Base-by-base conservation (phyloP, 2,113 vertebrate genomes). In the Bujurquina vittata region DNA sequence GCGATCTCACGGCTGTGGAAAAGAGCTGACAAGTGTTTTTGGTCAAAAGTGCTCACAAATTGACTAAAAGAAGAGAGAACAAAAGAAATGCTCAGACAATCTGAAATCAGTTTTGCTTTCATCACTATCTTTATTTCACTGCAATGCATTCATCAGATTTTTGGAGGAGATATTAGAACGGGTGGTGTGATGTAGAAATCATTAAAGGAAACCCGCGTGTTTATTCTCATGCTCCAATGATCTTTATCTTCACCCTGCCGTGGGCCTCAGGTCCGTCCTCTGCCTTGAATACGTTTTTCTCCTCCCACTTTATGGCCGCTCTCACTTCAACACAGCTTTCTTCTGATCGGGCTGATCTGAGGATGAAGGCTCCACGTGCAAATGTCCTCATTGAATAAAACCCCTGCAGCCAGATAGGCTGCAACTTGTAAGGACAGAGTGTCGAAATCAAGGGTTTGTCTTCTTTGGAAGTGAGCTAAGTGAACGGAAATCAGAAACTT, bases 11-110 rank as follows among this genome's bases (percentile, higher is more conserved):
- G 65, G 14, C 83, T 78, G 63, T 31, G 26, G 85, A 93, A 92
- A 94, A 94, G 85, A 93, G 94, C 94, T 95, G 94, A 95, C 91
- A 88, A 93, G 91, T 91, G 92, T 85, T 86, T 92, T 92, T 83
- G 84, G 62, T 61, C 82, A 88, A 94, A 83, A 72, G 67, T 62
- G 77, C 49, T 40, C 23, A 23, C 49, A 84, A 43, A 52, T 72
- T 52, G 23, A 72, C 23, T 20, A 6, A 63, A 62, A 37, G 31
- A 65, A 37, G 67, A 29, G 15, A 10, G 17, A 29, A 59, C 46
- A 26, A 67, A 22, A 37, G 10, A 72, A 10, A 37, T n/a, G 4
- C n/a, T 4, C 26, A 73, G 46, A 67, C 31, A 46, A 29, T 52
- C 3, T 72, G 43, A 52, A 52, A 54, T 72, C 46, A 54, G 46